A percentile compares a stretch with the other conserved stretches of the same genome.
phyloP scores from a whole-genome alignment of 2,113 vertebrate genomes.

The Strix aluco region DNA sequence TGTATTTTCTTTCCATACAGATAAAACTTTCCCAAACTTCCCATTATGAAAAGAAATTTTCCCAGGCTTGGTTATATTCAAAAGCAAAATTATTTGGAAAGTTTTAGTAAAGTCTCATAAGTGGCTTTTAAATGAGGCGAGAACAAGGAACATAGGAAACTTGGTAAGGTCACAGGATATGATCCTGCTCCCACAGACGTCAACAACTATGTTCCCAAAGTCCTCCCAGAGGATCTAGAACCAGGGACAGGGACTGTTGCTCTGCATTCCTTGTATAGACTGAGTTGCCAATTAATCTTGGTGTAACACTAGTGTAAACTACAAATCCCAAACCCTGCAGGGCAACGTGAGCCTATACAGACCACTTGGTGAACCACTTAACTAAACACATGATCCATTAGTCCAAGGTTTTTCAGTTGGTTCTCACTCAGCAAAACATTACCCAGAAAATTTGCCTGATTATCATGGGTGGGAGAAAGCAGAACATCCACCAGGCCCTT shows the following conservation, averaged over 20 bases:
- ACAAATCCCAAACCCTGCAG: neutral
- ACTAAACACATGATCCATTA: too few species aligned
- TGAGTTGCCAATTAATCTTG: neutral
- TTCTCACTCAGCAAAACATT: neutral
- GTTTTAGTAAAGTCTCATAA: constrained; percentile 12
- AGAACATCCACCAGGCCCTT: neutral
- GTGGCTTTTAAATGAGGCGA: neutral
- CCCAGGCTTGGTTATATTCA: constrained; percentile 27
- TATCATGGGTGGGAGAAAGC: neutral
- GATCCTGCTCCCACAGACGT: neutral
- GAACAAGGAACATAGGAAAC: constrained; percentile 13
- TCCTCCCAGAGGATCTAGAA: constrained; percentile 45
- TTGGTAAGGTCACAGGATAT: constrained; percentile 38
- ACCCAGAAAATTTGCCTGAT: neutral
- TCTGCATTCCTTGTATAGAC: neutral
- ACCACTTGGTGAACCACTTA: neutral
- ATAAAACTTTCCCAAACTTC: neutral
- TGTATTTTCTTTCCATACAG: neutral
- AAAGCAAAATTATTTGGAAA: constrained; percentile 44
- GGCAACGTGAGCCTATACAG: neutral
- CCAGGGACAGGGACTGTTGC: neutral
- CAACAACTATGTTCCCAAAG: neutral
- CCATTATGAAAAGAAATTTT: neutral
- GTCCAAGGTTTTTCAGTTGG: neutral
- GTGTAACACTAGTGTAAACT: neutral